Percentiles rank a stretch among this genome's conserved stretches.
These are phyloP conservation scores for Pogonophryne albipinna DNA, from an alignment of 2,797 vertebrate species.

Conservation along the genomic window DNA sequence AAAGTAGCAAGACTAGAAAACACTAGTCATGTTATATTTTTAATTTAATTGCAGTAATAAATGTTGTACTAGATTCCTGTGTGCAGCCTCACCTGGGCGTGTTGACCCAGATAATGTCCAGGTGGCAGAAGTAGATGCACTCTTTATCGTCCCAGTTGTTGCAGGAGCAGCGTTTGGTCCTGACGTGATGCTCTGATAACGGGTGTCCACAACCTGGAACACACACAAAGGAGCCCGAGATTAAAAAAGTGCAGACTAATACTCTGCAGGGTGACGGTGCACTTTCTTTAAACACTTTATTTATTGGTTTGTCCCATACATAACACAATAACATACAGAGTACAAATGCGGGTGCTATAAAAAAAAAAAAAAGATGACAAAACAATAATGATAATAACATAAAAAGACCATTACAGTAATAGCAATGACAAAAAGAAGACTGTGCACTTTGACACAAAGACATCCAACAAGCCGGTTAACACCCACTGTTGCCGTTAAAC, in stretches of 20 bases:
- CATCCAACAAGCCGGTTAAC: conserved; percentile 15
- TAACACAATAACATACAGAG: too few relatives aligned
- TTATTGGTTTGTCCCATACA: too few relatives aligned
- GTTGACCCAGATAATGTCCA: conserved; percentile 98
- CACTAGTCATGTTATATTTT: too few relatives aligned
- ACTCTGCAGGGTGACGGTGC: conserved; percentile 1
- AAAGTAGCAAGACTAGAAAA: too few relatives aligned
- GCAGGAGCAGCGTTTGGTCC: conserved; percentile 93
- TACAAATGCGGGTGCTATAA: too few relatives aligned
- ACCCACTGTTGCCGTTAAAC: conserved; percentile 30
- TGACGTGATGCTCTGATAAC: conserved; percentile 66
- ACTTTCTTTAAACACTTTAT: too few relatives aligned
- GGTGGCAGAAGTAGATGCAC: conserved; percentile 97
- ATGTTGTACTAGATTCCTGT: too few relatives aligned
- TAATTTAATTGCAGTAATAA: too few relatives aligned
- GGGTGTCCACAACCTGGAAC: conserved; percentile 83
- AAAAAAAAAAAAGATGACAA: too few relatives aligned
- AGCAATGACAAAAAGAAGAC: too few relatives aligned
- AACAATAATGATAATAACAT: too few relatives aligned
- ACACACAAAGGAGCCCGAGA: conserved; percentile 20
- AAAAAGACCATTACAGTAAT: too few relatives aligned
- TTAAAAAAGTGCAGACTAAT: conserved; percentile 45
- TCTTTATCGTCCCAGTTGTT: conserved; percentile 94
- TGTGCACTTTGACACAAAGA: not conserved
- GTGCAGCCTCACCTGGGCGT: conserved; percentile 89